A percentile compares a stretch with the other conserved stretches of the same genome.
phyloP scores from a whole-genome alignment of 2,797 vertebrate genomes.

The Catostomus latipinnis region DNA sequence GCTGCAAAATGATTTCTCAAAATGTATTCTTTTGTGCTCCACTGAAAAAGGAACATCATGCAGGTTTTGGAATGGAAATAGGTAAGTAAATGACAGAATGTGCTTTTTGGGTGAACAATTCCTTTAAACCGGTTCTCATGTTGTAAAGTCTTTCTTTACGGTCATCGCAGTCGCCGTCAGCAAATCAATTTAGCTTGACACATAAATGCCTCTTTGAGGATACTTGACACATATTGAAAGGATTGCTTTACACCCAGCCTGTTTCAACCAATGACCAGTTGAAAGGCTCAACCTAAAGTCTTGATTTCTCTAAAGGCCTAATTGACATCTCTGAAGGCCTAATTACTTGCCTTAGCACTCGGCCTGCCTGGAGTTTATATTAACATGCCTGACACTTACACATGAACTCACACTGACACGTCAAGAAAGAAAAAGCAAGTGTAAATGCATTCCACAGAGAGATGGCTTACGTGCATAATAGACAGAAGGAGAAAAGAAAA shows the following conservation, averaged over 20 bases:
- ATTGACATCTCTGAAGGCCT: constrained; percentile 48
- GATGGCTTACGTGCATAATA: neutral
- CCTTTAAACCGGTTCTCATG: neutral
- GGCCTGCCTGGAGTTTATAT: neutral
- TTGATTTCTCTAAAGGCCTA: constrained; percentile 37
- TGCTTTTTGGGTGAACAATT: neutral
- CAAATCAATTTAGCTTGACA: too few species aligned
- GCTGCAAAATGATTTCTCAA: too few species aligned
- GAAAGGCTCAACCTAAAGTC: constrained; percentile 7
- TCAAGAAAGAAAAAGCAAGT: constrained; percentile 1
- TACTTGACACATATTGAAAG: constrained; percentile 22
- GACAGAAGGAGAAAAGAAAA: neutral
- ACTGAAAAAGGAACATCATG: too few species aligned
- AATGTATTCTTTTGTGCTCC: too few species aligned
- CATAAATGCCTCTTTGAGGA: neutral
- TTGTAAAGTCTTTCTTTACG: constrained; percentile 6
- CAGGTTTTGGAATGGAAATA: too few species aligned
- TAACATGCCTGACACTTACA: constrained; percentile 32
- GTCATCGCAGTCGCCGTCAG: constrained; percentile 6
- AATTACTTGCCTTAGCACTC: constrained; percentile 44
- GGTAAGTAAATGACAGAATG: neutral
- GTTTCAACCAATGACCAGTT: constrained; percentile 40
- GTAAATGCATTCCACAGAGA: neutral
- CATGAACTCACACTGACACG: constrained; percentile 19
- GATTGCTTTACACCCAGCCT: constrained; percentile 11